Evolutionary conservation across 2,797 vertebrate species (phyloP), one percentile per base, ranked within the genome.

Genomic region (Spheniscus humboldti): DNA sequence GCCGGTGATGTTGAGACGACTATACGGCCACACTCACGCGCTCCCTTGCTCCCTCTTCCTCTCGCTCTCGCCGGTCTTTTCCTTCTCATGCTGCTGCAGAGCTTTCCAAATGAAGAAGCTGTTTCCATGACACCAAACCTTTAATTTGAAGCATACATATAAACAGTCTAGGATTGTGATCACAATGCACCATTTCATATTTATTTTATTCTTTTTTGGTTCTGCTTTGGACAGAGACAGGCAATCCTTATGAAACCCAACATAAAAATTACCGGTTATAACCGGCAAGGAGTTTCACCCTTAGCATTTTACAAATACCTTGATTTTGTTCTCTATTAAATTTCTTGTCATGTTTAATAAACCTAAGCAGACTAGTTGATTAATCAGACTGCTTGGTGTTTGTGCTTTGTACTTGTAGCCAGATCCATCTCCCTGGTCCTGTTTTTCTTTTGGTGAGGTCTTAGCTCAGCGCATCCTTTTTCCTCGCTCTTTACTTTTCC

Each of bases 71-170:
- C 84, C 72, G 64, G 69, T 75, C 94, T 90, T 96, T 75, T 91
- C 93, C 94, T 96, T 90, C 95, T 96, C 94, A 68, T 15, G 45
- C 96, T 95, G 93, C 89, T 12, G 97, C 96, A 97, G 97, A 96
- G 97, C 89, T 97, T 98, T 98, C 97, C 98, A 98, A 98, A 97
- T 96, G 97, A 98, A 96, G 96, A 97, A 97, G 95, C 97, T 96
- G 98, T 98, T 98, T 98, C 98, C 97, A 98, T 98, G 98, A 98
- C 98, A 98, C 96, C 97, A 98, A 97, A 96, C 90, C 97, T 92
- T 97, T 98, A 96, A 98, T 98, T 97, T 97, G 97, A 98, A 98
- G 95, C 96, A 96, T 86, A 97, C 95, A 96, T 82, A 97, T 93
- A 97, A 98, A 97, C 97, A 96, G 94, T 88, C 62, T 82, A 77